Evolutionary conservation across 1,140 invertebrate species (phyloP), one percentile per base, ranked within the genome.

Genomic region (Condylostylus longicornis): DNA sequence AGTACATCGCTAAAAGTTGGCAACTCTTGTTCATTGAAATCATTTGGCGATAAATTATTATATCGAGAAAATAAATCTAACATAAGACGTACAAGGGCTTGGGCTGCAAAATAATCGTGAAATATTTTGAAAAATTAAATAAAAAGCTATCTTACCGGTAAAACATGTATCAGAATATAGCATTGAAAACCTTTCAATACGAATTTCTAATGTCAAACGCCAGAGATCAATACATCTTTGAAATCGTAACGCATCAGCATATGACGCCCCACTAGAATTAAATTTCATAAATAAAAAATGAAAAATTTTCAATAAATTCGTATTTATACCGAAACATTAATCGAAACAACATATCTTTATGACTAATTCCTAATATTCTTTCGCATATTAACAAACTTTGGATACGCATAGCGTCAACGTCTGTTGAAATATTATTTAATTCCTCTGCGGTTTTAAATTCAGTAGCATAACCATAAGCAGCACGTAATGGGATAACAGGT

Each of bases 321-420:
- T 39, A 5, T 10, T 20, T 18, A 22, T 38, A 62, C 58, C 61
- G 53, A 45, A 61, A 68, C 46, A 68, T 69, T 34, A 69, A 53
- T 27, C 82, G 70, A 47, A 84, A 85, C n/a, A 89, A 70, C 38
- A 79, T 82, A 53, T 90, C 84, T 59, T 86, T 86, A 54, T 90
- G 85, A 45, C 72, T 59, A 5, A 73, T 63, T 4, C 84, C 85
- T 19, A 90, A 63, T 46, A 90, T 77, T 48, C 85, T 65, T 59
- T 85, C 81, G 43, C 78, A 79, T 40, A 90, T 82, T 9, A 90
- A 57, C 30, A 90, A 60, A 51, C 82, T 82, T 54, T 89, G 85
- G 47, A 79, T 79, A 40, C 82, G 68, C 62, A 89, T 75, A 3
- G 71, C 71, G 63, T 90, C 85, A 37, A 85, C 65, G 60, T 89